A percentile compares a stretch with the other conserved stretches of the same genome.
Evolutionary conservation across 2,888 invertebrate genomes (phyloP).

Genomic region (Minunthozetes semirufus): DNA sequence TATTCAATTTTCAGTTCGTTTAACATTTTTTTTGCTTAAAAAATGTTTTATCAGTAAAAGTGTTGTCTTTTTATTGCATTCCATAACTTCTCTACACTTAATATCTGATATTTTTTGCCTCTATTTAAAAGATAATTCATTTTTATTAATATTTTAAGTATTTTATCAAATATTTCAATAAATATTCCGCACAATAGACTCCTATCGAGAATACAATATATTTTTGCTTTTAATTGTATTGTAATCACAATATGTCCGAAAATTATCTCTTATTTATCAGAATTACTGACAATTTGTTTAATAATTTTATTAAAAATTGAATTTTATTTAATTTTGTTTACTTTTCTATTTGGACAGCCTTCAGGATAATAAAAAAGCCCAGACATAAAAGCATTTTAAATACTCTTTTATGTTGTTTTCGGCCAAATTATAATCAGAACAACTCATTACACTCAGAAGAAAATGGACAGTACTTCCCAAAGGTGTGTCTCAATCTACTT

Average conservation of each 20-base stretch:
- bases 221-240: neutral
- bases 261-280: neutral
- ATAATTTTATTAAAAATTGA: neutral
- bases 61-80: no score
- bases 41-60: no score
- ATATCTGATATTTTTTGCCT: no score
- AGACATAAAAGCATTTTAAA: slow-evolving; percentile 66
- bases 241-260: neutral
- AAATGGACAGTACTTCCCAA: slow-evolving; percentile 42
- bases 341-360: slow-evolving; percentile 9
- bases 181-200: neutral
- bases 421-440: slow-evolving; percentile 46
- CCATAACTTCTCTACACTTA: no score
- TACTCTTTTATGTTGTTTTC: slow-evolving; percentile 77
- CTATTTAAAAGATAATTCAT: neutral
- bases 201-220: neutral
- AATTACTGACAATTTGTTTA: no score
- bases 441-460: slow-evolving; percentile 42
- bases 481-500: slow-evolving; percentile 36
- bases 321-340: neutral
- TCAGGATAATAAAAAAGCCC: slow-evolving; percentile 52
- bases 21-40: no score
- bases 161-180: neutral
- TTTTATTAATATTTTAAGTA: neutral
- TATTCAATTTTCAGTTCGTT: no score